Conservation (phyloP, 1,140 invertebrate species). For the Mactra quadrangularis region DNA sequence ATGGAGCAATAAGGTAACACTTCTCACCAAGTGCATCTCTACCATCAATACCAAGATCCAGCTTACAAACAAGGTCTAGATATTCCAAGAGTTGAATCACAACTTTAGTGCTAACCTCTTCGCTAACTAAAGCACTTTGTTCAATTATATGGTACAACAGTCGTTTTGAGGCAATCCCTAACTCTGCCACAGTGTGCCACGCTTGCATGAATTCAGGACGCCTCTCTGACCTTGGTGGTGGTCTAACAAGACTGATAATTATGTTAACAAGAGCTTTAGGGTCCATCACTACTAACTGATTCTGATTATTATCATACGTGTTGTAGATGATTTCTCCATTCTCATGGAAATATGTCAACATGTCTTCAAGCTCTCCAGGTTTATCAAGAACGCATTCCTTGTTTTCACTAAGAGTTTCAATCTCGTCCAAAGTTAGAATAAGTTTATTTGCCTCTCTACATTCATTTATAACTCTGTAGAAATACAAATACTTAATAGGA, state of each 20-base stretch:
- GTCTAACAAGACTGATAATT: constrained; percentile 57
- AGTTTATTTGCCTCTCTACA: constrained; percentile 41
- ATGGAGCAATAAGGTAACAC: constrained; percentile 63
- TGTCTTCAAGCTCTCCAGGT: constrained; percentile 62
- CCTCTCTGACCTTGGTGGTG: constrained; percentile 54
- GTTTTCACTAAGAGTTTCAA: constrained; percentile 37
- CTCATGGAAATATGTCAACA: constrained; percentile 63
- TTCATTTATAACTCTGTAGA: constrained; percentile 66
- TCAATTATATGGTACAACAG: constrained; percentile 64
- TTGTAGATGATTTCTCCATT: constrained; percentile 69
- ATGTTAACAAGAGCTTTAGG: constrained; percentile 65
- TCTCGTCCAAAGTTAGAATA: constrained; percentile 55
- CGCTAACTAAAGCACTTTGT: constrained; percentile 24
- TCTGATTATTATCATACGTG: constrained; percentile 65
- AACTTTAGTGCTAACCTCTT: constrained; percentile 35
- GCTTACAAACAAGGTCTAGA: constrained; percentile 62
- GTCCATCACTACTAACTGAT: constrained; percentile 66
- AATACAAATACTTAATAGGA: constrained; percentile 67
- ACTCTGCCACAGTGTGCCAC: constrained; percentile 60
- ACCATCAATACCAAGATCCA: constrained; percentile 27
- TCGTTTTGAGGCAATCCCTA: constrained; percentile 58
- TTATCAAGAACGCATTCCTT: constrained; percentile 57
- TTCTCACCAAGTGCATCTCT: constrained; percentile 30
- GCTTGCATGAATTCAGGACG: constrained; percentile 33
- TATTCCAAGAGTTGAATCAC: constrained; percentile 61